These are phyloP conservation scores for Novumbra hubbsi DNA, from an alignment of 2,797 vertebrate genomes.

Conservation along the genomic window DNA sequence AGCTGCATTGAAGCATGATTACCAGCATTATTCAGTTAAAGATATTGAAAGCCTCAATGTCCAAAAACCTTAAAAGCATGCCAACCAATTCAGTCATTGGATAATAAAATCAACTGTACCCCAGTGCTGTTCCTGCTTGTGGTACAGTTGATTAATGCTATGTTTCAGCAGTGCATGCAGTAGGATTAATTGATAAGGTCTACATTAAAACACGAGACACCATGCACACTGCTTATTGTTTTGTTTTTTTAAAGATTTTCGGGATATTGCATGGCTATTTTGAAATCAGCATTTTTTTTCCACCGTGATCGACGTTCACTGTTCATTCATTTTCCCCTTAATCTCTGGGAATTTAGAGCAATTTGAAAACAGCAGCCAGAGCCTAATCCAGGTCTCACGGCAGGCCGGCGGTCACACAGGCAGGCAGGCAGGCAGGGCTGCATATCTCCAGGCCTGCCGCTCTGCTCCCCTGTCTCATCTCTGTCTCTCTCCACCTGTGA, in stretches of 20 bases:
- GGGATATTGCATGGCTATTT: conserved; percentile 27
- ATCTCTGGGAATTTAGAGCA: conserved; percentile 78
- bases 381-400: conserved; percentile 74
- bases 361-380: conserved; percentile 68
- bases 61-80: not conserved
- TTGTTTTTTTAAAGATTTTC: conserved; percentile 5
- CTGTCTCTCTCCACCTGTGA: conserved; percentile 25
- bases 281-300: conserved; percentile 34
- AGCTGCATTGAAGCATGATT: conserved; percentile 14
- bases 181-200: not conserved
- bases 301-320: conserved; percentile 25
- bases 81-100: not conserved
- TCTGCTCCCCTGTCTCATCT: conserved; percentile 33
- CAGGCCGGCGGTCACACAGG: not conserved
- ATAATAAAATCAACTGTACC: not conserved
- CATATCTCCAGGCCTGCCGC: conserved; percentile 9
- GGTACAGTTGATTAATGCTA: not conserved
- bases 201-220: not conserved
- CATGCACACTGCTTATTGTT: not conserved
- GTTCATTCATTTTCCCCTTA: conserved; percentile 64
- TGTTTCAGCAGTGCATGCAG: not conserved
- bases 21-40: conserved; percentile 23
- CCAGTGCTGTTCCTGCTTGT: conserved; percentile 26
- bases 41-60: conserved; percentile 17
- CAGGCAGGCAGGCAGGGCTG: conserved; percentile 35